phyloP scores from a whole-genome alignment of 1,140 invertebrate genomes.

The Drosophila rhopaloa region DNA sequence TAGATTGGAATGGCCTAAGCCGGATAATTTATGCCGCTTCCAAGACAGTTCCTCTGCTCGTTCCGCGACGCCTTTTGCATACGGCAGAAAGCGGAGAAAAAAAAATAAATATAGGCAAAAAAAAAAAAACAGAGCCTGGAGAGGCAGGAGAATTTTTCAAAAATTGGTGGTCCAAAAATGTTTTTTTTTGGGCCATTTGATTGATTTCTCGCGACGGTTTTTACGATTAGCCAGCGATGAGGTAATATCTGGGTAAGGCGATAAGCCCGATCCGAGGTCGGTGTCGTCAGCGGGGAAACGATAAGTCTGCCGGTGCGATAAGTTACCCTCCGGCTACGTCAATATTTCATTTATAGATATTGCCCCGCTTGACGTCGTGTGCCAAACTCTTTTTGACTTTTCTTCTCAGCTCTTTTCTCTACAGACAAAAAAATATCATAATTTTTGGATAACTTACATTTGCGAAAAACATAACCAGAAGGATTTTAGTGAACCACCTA shows the following conservation, averaged over 20 bases:
- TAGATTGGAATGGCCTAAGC: constrained; percentile 28
- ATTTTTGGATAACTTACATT: too few species aligned
- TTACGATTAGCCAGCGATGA: constrained; percentile 58
- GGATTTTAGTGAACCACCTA: too few species aligned
- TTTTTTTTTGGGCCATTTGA: constrained; percentile 53
- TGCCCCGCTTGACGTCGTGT: not conserved
- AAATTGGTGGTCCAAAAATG: constrained; percentile 53
- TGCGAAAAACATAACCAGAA: too few species aligned
- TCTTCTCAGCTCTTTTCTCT: not conserved
- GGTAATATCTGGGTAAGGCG: constrained; percentile 58
- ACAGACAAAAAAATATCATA: too few species aligned
- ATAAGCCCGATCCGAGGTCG: constrained; percentile 51
- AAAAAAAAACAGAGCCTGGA: constrained; percentile 7
- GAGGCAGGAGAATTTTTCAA: constrained; percentile 16
- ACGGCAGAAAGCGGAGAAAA: constrained; percentile 1
- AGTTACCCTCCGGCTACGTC: constrained; percentile 48
- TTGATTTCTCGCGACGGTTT: constrained; percentile 49
- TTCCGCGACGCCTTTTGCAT: constrained; percentile 52
- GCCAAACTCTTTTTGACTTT: constrained; percentile 7
- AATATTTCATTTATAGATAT: constrained; percentile 76
- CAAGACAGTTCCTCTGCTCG: constrained; percentile 45
- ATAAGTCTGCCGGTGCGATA: constrained; percentile 27
- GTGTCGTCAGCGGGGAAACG: constrained; percentile 15
- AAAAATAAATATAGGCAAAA: constrained; percentile 1
- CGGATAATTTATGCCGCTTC: constrained; percentile 46